Percentiles rank a stretch among this genome's conserved stretches.
These are phyloP conservation scores for Helogale parvula DNA, from an alignment of 2,113 vertebrate genomes.

Conservation along the genomic window DNA sequence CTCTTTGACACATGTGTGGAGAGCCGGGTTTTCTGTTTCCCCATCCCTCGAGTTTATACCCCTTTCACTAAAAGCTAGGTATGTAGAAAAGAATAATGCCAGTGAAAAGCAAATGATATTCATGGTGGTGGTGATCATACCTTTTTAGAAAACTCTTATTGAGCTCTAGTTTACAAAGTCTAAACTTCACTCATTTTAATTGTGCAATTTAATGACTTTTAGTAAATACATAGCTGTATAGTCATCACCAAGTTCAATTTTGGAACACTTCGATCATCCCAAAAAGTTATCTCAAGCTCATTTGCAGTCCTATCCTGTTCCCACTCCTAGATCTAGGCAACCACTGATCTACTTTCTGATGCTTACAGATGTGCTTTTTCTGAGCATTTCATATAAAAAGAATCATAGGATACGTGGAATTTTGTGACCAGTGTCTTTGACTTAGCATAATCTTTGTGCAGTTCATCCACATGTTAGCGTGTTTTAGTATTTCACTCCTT, in stretches of 20 bases:
- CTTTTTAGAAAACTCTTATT: background rate
- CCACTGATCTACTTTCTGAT: background rate
- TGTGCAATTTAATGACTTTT: background rate
- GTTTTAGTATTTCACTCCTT: background rate
- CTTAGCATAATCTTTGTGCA: background rate
- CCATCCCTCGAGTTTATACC: background rate
- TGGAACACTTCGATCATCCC: background rate
- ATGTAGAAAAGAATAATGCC: background rate
- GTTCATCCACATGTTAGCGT: background rate
- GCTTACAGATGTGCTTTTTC: background rate
- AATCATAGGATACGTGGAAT: background rate
- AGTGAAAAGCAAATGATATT: background rate
- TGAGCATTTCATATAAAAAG: background rate
- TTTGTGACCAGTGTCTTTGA: constrained; percentile 26
- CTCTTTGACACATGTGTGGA: background rate
- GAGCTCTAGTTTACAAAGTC: background rate
- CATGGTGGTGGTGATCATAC: background rate
- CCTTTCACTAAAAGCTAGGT: background rate
- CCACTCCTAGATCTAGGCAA: background rate
- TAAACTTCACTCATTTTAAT: constrained; percentile 1
- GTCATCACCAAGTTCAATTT: background rate
- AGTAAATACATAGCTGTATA: background rate
- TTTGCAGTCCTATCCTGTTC: background rate
- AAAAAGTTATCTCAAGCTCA: background rate
- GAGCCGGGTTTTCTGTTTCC: background rate